A percentile compares a stretch with the other conserved stretches of the same genome.
Evolutionary conservation across 1,140 invertebrate genomes (phyloP).

Genomic region (Lasaia peninsularis): DNA sequence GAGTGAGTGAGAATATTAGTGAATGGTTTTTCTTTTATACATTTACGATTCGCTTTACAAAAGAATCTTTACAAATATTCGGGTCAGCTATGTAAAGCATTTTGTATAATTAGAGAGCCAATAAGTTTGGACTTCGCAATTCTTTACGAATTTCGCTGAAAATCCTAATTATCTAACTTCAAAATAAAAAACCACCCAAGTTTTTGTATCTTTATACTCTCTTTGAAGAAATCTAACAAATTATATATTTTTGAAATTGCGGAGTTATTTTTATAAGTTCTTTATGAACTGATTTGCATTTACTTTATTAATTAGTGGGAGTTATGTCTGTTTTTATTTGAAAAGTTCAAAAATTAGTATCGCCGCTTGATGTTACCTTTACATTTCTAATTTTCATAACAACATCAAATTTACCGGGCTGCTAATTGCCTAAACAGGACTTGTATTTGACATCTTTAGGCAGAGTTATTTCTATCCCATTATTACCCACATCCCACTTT

Average conservation of each 20-base stretch:
- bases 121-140: slow-evolving; percentile 13
- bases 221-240: slow-evolving; percentile 9
- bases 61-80: slow-evolving; percentile 15
- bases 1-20: background rate
- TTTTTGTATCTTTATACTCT: slow-evolving; percentile 13
- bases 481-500: too few relatives aligned
- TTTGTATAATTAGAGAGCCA: slow-evolving; percentile 13
- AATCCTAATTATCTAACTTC: slow-evolving; percentile 20
- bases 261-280: slow-evolving; percentile 11
- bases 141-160: slow-evolving; percentile 10
- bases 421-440: background rate
- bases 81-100: slow-evolving; percentile 12
- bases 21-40: background rate
- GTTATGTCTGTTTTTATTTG: slow-evolving; percentile 12
- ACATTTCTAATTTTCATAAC: background rate
- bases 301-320: slow-evolving; percentile 3
- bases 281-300: slow-evolving; percentile 14
- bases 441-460: too few relatives aligned
- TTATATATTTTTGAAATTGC: slow-evolving; percentile 10
- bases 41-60: background rate
- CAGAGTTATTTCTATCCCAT: too few relatives aligned
- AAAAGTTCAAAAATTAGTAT: slow-evolving; percentile 8
- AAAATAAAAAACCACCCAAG: slow-evolving; percentile 19
- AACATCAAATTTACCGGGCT: background rate
- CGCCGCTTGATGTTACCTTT: background rate